Percentiles rank a stretch among this genome's conserved stretches.
phyloP scores from a whole-genome alignment of 2,797 vertebrate species.

The Sebastes trivittatus region DNA sequence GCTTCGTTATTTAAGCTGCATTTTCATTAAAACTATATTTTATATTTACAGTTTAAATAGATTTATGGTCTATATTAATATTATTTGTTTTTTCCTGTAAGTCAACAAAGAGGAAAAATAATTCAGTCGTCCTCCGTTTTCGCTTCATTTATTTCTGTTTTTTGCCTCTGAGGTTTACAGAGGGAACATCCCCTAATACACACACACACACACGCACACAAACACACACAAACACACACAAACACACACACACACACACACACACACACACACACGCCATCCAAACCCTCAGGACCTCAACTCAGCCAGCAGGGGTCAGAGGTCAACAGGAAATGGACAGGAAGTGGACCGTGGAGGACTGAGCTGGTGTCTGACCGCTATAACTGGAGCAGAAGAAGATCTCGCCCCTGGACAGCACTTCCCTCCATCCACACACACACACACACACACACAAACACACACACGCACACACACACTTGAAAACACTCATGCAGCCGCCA shows the following conservation, averaged over 20 bases:
- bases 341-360: conserved; percentile 69
- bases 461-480: conserved; percentile 4
- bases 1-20: neutral
- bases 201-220: neutral
- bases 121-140: neutral
- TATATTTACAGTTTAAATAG: neutral
- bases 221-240: neutral
- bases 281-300: conserved; percentile 46
- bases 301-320: conserved; percentile 57
- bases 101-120: neutral
- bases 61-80: neutral
- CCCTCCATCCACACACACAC: conserved; percentile 3
- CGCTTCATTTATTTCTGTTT: conserved; percentile 9
- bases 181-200: neutral
- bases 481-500: conserved; percentile 2
- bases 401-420: conserved; percentile 68
- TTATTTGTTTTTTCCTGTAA: neutral
- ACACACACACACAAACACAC: conserved; percentile 2
- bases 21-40: neutral
- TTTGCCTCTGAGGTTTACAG: conserved; percentile 23
- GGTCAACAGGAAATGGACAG: conserved; percentile 71
- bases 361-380: conserved; percentile 68
- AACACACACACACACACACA: neutral
- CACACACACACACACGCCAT: neutral
- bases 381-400: conserved; percentile 85